Evolutionary conservation across 2,113 vertebrate species (phyloP), one percentile per base, ranked within the genome.

Genomic region (Mandrillus leucophaeus): DNA sequence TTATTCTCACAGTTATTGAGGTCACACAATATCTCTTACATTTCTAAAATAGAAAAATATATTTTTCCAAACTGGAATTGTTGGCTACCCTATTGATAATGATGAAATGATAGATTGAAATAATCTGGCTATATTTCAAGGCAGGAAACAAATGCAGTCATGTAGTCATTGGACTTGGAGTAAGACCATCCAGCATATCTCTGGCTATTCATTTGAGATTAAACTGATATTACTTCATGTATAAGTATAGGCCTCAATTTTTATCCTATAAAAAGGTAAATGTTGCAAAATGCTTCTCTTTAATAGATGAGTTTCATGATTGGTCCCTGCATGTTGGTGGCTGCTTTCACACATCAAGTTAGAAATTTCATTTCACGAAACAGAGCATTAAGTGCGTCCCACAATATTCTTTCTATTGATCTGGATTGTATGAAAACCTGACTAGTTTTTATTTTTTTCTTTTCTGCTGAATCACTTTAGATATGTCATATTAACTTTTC

Each of bases 321-420:
- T 64, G 48, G 88, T 81, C 14, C 52, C 30, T 87, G 32, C 11
- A 9, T 12, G 1, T 66, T 96, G 38, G 30, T 92, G 32, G 27
- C 20, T 93, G 13, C 45, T 92, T 92, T 86, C 52, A 88, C 13
- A 61, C 9, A 35, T 88, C 4, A 50, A 6, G 45, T 88, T 94
- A 32, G 59, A 97, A 90, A 90, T 90, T 88, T 17, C 64, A 61
- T 52, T 95, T 90, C 25, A 84, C 64, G 81, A 95, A 88, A 81
- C 17, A 91, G 43, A 43, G 16, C 20, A n/a, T 66, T 27, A n/a
- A 55, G 10, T 70, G 23, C 90, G n/a, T 72, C 32, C 12, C 2
- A 76, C 5, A 18, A n/a, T 94, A 6, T 93, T 75, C 7, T 87
- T 72, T 89, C 30, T 70, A 57, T 78, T 79, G 32, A 80, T 75